Evolutionary conservation across 1,140 invertebrate genomes (phyloP).

Genomic region (Bombyx mandarina): DNA sequence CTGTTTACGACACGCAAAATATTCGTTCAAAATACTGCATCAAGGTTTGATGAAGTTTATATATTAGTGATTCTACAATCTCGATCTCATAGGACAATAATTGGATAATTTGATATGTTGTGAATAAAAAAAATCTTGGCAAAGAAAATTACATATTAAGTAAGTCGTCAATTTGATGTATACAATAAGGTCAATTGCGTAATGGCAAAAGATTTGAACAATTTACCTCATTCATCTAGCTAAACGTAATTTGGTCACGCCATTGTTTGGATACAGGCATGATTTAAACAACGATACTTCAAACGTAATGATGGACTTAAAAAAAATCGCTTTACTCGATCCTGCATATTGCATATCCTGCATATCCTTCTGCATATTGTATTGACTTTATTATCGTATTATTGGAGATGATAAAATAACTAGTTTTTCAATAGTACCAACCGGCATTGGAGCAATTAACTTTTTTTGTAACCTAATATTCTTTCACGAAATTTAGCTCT

Average conservation of each 20-base stretch:
- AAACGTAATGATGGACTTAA: neutral
- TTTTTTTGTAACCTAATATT: no score
- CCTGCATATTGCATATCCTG: neutral
- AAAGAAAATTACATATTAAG: neutral
- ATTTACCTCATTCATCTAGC: no score
- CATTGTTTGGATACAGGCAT: slow-evolving; percentile 7
- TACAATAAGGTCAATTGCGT: neutral
- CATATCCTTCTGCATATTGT: neutral
- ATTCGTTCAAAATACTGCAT: no score
- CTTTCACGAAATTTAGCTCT: no score
- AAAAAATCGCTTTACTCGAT: neutral
- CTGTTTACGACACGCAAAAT: no score
- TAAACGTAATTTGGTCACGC: slow-evolving; percentile 8
- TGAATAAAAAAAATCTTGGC: neutral
- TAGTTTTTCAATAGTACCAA: neutral
- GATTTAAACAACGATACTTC: slow-evolving; percentile 5
- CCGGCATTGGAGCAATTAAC: neutral
- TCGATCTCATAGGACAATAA: neutral
- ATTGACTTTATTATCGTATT: neutral
- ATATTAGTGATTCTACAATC: neutral
- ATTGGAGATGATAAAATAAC: no score
- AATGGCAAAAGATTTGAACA: no score
- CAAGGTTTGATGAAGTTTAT: no score
- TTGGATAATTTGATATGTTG: neutral
- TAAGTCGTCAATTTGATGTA: neutral